phyloP scores from a whole-genome alignment of 2,113 vertebrate genomes.

The Lycocorax pyrrhopterus region DNA sequence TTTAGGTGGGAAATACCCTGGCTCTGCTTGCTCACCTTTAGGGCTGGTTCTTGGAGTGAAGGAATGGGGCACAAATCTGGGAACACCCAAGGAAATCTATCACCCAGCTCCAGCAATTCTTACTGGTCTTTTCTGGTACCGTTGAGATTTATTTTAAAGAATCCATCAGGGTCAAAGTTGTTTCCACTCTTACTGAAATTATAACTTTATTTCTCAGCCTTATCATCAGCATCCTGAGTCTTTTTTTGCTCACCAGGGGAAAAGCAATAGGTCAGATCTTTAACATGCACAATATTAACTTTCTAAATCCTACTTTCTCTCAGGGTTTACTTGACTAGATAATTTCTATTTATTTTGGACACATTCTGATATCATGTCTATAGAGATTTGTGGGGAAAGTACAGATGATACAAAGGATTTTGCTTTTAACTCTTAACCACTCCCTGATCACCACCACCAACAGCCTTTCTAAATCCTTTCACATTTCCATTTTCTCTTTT shows the following conservation, averaged over 20 bases:
- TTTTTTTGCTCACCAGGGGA: background rate
- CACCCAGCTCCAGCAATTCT: background rate
- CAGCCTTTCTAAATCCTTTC: background rate
- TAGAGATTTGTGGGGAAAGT: background rate
- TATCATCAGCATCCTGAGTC: background rate
- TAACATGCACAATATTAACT: background rate
- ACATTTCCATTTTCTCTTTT: constrained; percentile 1
- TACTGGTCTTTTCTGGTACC: background rate
- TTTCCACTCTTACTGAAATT: background rate
- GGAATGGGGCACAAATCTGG: background rate
- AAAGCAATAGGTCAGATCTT: background rate
- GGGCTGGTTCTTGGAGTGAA: background rate
- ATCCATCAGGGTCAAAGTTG: background rate
- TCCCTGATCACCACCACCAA: background rate
- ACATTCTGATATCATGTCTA: background rate
- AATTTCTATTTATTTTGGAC: constrained; percentile 4
- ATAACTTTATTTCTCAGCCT: background rate
- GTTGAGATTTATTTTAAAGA: background rate
- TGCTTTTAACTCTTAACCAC: background rate
- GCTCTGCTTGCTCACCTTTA: background rate
- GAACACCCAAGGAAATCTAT: background rate
- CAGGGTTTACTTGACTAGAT: background rate
- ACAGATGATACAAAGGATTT: background rate
- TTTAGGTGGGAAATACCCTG: background rate
- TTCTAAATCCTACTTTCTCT: background rate